Base-by-base conservation (phyloP, 2,888 invertebrate genomes). In the Platycheirus rosarum region DNA sequence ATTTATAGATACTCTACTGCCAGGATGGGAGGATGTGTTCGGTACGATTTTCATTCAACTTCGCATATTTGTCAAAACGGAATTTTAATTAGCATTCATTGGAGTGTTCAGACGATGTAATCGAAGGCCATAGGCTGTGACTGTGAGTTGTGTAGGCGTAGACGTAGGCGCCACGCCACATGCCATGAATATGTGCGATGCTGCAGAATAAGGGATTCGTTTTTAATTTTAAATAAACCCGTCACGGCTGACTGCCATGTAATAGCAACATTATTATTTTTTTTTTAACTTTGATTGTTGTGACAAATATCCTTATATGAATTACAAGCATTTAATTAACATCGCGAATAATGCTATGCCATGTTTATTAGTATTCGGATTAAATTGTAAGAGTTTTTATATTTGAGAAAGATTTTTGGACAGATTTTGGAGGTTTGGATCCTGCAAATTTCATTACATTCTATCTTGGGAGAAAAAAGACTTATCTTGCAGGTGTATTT, bases 81-180 rank as follows among this genome's bases (percentile, higher is more conserved):
- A 75, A 80, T 80, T 71, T 77, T 73, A 73, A 80, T 76, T 65
- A 76, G 66, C 44, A 78, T 66, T 65, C 57, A 51, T 51, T 66
- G 65, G 46, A 55, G 57, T 62, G 60, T 53, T 76, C 62, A 40
- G 53, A 42, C 63, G 55, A 55, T 63, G 55, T 70, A 55, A 48
- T 48, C 40, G 63, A 18, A 68, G 53, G 20, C 48, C 40, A 37
- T 46, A 18, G 13, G 26, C 3, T 26, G 2, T 26, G 40, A 5
- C 5, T 48, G 13, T 26, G 8, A n/a, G 40, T 48, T 48, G 48
- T 23, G 13, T 26, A 26, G 26, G 51, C 37, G 37, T 40, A 40
- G n/a, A 2, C 6, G 26, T 13, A n/a, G n/a, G n/a, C n/a, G n/a
- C n/a, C n/a, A n/a, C n/a, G n/a, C n/a, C 29, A 14, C 13, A 8